A percentile compares a stretch with the other conserved stretches of the same genome.
phyloP scores from a whole-genome alignment of 2,888 invertebrate species.

The Rhingia campestris region DNA sequence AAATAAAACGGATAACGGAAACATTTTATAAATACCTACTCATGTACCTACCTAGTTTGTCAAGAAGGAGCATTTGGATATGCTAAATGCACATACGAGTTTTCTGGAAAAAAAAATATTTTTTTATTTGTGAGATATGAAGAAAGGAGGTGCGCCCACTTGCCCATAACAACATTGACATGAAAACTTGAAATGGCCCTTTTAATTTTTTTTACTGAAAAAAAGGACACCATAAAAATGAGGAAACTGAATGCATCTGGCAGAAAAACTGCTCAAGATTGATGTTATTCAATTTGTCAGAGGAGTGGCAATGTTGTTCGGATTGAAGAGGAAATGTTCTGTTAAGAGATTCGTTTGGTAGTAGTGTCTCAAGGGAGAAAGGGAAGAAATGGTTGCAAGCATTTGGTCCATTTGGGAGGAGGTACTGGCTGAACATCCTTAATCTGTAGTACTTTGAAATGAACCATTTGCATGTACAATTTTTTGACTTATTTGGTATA shows the following conservation, averaged over 20 bases:
- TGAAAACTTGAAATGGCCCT: slow-evolving; percentile 36
- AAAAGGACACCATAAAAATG: slow-evolving; percentile 14
- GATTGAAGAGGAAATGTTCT: not conserved
- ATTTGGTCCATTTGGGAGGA: too few relatives aligned
- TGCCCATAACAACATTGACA: slow-evolving; percentile 27
- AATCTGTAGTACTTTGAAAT: too few relatives aligned
- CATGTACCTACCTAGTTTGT: slow-evolving; percentile 5
- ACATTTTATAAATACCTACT: slow-evolving; percentile 46
- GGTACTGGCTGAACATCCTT: too few relatives aligned
- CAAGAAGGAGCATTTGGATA: slow-evolving; percentile 3
- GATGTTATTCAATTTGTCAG: slow-evolving; percentile 21
- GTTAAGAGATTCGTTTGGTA: too few relatives aligned
- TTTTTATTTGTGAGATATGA: slow-evolving; percentile 6
- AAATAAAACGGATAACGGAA: slow-evolving; percentile 33
- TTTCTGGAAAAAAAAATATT: not conserved
- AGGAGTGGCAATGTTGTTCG: slow-evolving; percentile 6
- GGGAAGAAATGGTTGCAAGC: too few relatives aligned
- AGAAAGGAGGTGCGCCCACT: slow-evolving; percentile 28
- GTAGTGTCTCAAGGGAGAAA: too few relatives aligned
- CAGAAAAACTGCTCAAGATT: not conserved
- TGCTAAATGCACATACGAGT: not conserved
- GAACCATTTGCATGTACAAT: too few relatives aligned
- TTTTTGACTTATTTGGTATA: too few relatives aligned
- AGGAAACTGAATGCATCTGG: slow-evolving; percentile 30
- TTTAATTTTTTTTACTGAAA: slow-evolving; percentile 19